A percentile compares a stretch with the other conserved stretches of the same genome.
These are phyloP conservation scores for Mastacembelus armatus DNA, from an alignment of 2,797 vertebrate genomes.

Conservation along the genomic window DNA sequence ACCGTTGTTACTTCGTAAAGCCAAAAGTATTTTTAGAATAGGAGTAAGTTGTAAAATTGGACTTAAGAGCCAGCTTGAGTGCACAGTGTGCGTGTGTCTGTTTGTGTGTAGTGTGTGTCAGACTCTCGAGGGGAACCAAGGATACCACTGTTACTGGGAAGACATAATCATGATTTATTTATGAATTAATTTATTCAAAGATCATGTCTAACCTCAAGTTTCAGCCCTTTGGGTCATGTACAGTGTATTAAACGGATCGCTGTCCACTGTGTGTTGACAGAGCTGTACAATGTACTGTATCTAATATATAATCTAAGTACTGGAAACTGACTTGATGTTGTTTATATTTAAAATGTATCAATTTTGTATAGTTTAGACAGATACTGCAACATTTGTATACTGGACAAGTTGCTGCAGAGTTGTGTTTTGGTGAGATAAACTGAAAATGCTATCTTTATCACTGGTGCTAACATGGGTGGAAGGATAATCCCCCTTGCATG, in stretches of 20 bases:
- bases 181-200: conserved; percentile 82
- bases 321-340: conserved; percentile 80
- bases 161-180: conserved; percentile 82
- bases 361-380: conserved; percentile 74
- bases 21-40: conserved; percentile 77
- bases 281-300: conserved; percentile 69
- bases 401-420: conserved; percentile 15
- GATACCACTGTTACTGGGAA: conserved; percentile 66
- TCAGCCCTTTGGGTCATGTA: conserved; percentile 62
- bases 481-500: conserved; percentile 4
- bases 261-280: conserved; percentile 25
- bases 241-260: conserved; percentile 46
- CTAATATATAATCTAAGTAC: conserved; percentile 72
- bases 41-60: conserved; percentile 49
- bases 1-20: conserved; percentile 67
- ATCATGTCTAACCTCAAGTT: conserved; percentile 72
- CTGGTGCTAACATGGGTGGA: conserved; percentile 4
- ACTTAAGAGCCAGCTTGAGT: conserved; percentile 35
- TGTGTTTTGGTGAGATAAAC: conserved; percentile 4
- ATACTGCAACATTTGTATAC: conserved; percentile 61
- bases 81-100: conserved; percentile 30
- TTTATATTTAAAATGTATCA: conserved; percentile 79
- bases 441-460: conserved; percentile 24
- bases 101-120: conserved; percentile 12
- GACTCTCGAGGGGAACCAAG: conserved; percentile 60